Conservation (phyloP, 1,140 invertebrate genomes). For the Bombus polaris region DNA sequence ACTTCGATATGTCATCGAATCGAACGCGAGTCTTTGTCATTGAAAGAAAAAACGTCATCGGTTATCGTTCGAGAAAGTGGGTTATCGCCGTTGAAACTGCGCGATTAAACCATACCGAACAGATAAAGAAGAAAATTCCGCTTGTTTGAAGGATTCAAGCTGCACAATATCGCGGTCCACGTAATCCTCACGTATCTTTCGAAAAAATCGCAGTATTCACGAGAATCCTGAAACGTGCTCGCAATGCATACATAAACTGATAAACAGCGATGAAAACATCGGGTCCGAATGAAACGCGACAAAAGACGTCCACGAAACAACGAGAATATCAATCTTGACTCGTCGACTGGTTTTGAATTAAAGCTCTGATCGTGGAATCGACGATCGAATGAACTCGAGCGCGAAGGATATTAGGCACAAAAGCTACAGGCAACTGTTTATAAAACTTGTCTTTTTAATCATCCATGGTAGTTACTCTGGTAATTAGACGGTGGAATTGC, state of each 20-base stretch:
- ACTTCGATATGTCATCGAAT: slow-evolving; percentile 37
- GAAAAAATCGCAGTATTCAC: background rate
- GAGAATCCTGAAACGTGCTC: background rate
- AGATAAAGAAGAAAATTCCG: background rate
- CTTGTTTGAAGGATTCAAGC: background rate
- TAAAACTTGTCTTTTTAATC: slow-evolving; percentile 5
- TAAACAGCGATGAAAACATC: background rate
- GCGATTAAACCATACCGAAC: slow-evolving; percentile 9
- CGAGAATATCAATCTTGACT: slow-evolving; percentile 17
- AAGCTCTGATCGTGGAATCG: background rate
- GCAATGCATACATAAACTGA: background rate
- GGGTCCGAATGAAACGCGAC: background rate
- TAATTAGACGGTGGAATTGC: slow-evolving; percentile 15
- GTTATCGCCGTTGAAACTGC: background rate
- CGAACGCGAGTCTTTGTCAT: slow-evolving; percentile 7
- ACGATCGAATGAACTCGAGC: background rate
- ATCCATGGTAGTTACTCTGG: background rate
- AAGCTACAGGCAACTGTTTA: background rate
- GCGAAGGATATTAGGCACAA: background rate
- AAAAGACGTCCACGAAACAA: background rate
- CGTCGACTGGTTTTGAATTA: background rate
- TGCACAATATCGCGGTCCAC: too few species aligned
- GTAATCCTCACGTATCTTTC: background rate
- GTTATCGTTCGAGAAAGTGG: slow-evolving; percentile 15
- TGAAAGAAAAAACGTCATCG: slow-evolving; percentile 5